Percentiles rank a stretch among this genome's conserved stretches.
Evolutionary conservation across 2,113 vertebrate species (phyloP).

Genomic region (Epinephelus moara): DNA sequence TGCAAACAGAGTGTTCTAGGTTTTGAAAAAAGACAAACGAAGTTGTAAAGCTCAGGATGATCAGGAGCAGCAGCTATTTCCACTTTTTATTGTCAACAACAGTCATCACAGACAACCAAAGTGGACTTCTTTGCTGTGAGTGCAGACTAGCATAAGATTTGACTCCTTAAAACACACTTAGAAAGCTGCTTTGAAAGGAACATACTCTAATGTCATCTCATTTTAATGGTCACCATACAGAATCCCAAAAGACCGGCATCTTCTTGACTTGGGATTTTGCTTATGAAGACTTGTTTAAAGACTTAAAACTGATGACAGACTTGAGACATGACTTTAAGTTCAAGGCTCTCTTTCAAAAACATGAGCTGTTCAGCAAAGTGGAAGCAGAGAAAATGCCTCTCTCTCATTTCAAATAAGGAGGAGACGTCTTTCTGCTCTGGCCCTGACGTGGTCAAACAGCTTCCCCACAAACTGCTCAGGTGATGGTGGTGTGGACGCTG

Average conservation of each 20-base stretch:
- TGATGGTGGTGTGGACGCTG: conserved; percentile 2
- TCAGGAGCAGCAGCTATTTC: background rate
- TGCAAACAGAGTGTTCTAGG: background rate
- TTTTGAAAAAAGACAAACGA: background rate
- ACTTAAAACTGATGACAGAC: background rate
- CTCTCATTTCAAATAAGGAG: background rate
- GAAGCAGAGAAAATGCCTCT: background rate
- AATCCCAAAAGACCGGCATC: background rate
- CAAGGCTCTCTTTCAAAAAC: background rate
- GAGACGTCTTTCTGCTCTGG: background rate
- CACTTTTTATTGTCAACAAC: background rate
- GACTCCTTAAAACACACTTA: background rate
- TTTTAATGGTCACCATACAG: background rate
- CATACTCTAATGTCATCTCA: background rate
- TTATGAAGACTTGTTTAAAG: background rate
- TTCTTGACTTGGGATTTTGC: background rate
- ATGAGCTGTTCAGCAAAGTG: background rate
- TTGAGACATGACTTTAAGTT: background rate
- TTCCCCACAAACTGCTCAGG: conserved; percentile 29
- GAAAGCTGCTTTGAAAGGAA: background rate
- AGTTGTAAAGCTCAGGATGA: background rate
- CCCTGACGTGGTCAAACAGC: conserved; percentile 5
- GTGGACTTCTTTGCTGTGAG: background rate
- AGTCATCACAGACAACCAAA: background rate
- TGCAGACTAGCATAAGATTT: background rate